These are phyloP conservation scores for Vireo altiloquus DNA, from an alignment of 2,113 vertebrate species.

Conservation along the genomic window DNA sequence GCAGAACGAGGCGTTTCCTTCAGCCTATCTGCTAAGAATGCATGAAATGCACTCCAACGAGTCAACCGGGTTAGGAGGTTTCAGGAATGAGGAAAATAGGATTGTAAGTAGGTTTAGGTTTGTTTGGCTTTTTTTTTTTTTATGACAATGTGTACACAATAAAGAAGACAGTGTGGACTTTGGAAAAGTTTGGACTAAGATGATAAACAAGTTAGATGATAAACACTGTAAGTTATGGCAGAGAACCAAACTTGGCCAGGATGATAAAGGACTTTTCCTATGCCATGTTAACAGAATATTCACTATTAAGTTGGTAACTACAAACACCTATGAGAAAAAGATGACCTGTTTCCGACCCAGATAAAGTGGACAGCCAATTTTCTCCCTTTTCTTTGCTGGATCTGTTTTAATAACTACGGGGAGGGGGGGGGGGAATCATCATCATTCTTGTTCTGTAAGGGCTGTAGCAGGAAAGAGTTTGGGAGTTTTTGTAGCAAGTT, in stretches of 20 bases:
- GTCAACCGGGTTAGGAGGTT: conserved; percentile 77
- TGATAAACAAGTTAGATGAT: neutral
- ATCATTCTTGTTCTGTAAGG: neutral
- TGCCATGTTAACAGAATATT: neutral
- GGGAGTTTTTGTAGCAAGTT: neutral
- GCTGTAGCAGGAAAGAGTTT: neutral
- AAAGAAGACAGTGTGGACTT: neutral
- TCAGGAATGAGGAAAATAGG: conserved; percentile 78
- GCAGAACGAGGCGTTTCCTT: conserved; percentile 72
- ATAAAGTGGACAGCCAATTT: neutral
- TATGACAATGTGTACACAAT: conserved; percentile 4
- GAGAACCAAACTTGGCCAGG: neutral
- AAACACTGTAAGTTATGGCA: neutral
- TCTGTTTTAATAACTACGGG: neutral
- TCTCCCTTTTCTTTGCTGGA: neutral
- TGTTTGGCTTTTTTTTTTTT: neutral
- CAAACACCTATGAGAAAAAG: neutral
- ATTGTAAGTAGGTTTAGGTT: neutral
- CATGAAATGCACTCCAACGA: conserved; percentile 79
- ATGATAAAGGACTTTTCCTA: neutral
- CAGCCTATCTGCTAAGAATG: conserved; percentile 78
- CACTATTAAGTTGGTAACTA: neutral
- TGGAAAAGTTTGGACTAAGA: neutral
- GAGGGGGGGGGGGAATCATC: too few relatives aligned
- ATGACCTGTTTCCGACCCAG: neutral